Base-by-base conservation (phyloP, 1,140 invertebrate genomes). In the Chlorops oryzae region DNA sequence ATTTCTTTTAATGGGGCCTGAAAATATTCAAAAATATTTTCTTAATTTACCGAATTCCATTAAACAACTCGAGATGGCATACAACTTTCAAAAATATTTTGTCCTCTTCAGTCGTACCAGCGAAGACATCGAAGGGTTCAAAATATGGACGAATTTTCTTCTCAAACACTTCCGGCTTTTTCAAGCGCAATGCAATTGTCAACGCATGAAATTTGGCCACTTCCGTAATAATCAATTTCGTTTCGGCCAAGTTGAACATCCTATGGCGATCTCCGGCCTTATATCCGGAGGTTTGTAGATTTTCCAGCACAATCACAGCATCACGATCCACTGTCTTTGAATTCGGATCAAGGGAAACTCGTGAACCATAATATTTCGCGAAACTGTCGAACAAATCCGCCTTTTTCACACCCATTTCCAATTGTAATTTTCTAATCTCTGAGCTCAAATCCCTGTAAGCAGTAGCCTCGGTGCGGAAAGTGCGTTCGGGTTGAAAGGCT, bases 131-230 rank as follows among this genome's bases (percentile, higher is more conserved):
- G n/a, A n/a, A n/a, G n/a, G n/a, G n/a, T 3, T 56, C 56, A 9
- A 70, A 67, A 50, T 61, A 63, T 2, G 75, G 74, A 0, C 64
- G 54, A 2, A 77, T 58, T 41, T 63, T 61, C 35, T 74, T 49
- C 9, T 80, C 60, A 52, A 78, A 82, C 1, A 70, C 61, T 5
- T 76, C 62, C 0, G 77, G 75, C 25, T 74, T 74, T 17, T 80
- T 74, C 0, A 73, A 50, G 21, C 78, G 77, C 38, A 76, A 62
- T 0, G 78, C 80, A 7, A 83, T 76, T 0, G 80, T 76, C 9
- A 79, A 61, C 0, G 78, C 78, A 52, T 83, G 81, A 54, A 79
- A 81, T 48, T 69, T 66, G 0, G 80, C 81, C 52, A 83, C 42
- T 10, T 74, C 64, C 24, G 68, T 57, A 2, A 82, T 50, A 1